phyloP scores from a whole-genome alignment of 2,888 invertebrate species.

The Alloscopus bannaensis region DNA sequence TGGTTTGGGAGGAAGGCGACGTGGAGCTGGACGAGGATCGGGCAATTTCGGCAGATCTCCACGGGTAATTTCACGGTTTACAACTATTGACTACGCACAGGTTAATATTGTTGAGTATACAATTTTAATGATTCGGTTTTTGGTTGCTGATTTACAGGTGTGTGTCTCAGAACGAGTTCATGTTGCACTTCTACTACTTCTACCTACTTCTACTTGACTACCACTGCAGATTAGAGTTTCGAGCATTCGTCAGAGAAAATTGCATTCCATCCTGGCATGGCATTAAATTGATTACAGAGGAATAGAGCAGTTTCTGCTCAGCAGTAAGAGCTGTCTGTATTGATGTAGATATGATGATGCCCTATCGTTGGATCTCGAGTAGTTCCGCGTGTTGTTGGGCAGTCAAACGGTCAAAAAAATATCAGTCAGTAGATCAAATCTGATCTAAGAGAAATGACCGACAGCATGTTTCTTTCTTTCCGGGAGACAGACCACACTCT shows the following conservation, averaged over 20 bases:
- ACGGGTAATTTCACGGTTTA: slow-evolving; percentile 48
- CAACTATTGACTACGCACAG: neutral
- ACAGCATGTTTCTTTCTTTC: neutral
- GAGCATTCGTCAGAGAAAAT: slow-evolving; percentile 18
- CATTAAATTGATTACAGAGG: slow-evolving; percentile 4
- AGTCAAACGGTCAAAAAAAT: neutral
- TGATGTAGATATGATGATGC: neutral
- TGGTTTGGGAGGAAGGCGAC: slow-evolving; percentile 77
- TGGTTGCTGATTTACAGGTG: slow-evolving; percentile 40
- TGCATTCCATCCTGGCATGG: slow-evolving; percentile 20
- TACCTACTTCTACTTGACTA: slow-evolving; percentile 49
- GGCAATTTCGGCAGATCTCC: slow-evolving; percentile 66
- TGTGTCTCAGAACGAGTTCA: slow-evolving; percentile 55
- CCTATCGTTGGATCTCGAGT: neutral
- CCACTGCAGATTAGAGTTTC: slow-evolving; percentile 41
- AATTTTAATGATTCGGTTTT: too few species aligned
- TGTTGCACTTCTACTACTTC: slow-evolving; percentile 51
- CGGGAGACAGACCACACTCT: neutral
- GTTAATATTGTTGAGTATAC: slow-evolving; percentile 1
- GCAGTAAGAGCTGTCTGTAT: too few species aligned
- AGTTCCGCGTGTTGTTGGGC: slow-evolving; percentile 4
- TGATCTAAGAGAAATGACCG: neutral
- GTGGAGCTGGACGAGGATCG: slow-evolving; percentile 38
- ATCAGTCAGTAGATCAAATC: slow-evolving; percentile 1
- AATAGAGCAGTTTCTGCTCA: too few species aligned